A percentile compares a stretch with the other conserved stretches of the same genome.
phyloP scores from a whole-genome alignment of 2,797 vertebrate species.

The Anableps anableps region DNA sequence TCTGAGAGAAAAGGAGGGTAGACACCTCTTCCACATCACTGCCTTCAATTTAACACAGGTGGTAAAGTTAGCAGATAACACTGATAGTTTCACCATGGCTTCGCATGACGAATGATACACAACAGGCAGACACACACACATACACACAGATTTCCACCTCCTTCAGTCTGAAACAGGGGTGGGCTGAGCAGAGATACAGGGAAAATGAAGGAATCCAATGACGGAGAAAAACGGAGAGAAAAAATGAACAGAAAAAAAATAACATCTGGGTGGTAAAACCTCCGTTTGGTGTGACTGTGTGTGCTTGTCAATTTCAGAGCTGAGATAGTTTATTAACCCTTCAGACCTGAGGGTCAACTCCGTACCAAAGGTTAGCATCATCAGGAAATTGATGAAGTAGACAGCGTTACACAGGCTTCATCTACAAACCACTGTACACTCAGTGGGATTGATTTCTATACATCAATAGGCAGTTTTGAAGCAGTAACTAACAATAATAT shows the following conservation, averaged over 20 bases:
- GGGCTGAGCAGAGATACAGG: conserved; percentile 57
- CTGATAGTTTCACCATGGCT: conserved; percentile 71
- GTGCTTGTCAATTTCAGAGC: conserved; percentile 51
- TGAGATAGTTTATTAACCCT: conserved; percentile 73
- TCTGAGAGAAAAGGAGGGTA: conserved; percentile 64
- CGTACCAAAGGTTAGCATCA: conserved; percentile 52
- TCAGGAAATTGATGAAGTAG: conserved; percentile 65
- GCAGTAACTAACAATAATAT: background rate
- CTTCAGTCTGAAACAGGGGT: conserved; percentile 59
- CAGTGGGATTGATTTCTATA: background rate
- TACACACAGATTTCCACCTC: conserved; percentile 36
- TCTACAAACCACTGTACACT: conserved; percentile 8
- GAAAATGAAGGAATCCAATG: conserved; percentile 50
- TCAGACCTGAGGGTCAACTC: conserved; percentile 37
- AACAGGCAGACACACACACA: conserved; percentile 43
- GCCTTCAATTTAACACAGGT: conserved; percentile 85
- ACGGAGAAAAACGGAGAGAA: conserved; percentile 51
- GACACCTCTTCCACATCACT: conserved; percentile 83
- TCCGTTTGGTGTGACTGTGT: conserved; percentile 41
- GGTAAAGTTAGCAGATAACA: conserved; percentile 83
- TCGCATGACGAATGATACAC: conserved; percentile 71
- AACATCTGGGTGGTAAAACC: conserved; percentile 44
- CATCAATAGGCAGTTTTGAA: conserved; percentile 11
- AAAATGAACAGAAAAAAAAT: conserved; percentile 34
- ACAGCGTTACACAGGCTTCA: conserved; percentile 26